phyloP scores from a whole-genome alignment of 64 coral and sea anemone species.

The Porites lutea region DNA sequence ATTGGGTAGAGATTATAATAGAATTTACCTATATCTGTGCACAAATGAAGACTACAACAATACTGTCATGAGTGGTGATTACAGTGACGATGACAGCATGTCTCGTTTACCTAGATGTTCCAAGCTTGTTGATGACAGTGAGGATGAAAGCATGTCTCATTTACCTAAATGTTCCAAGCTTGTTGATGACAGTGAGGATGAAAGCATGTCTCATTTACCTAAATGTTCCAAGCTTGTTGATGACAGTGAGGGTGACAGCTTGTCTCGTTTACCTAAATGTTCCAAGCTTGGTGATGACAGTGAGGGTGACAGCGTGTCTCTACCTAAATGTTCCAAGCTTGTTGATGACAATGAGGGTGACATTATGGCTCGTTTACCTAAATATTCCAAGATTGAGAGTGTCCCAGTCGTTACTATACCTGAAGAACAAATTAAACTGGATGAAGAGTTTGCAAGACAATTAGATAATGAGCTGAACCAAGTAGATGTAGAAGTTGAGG shows the following conservation, averaged over 20 bases:
- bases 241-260: not conserved
- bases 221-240: no score
- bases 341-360: not conserved
- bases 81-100: no score
- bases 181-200: no score
- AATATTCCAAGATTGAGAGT: slow-evolving; percentile 4
- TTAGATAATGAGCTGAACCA: no score
- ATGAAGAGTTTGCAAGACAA: slow-evolving; percentile 24
- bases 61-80: slow-evolving; percentile 4
- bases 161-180: no score
- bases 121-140: no score
- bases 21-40: slow-evolving; percentile 70
- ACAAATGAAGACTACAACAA: slow-evolving; percentile 62
- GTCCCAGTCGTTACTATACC: not conserved
- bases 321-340: no score
- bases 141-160: no score
- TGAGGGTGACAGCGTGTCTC: no score
- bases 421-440: slow-evolving; percentile 12
- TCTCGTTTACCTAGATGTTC: no score
- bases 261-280: not conserved
- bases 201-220: no score
- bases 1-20: slow-evolving; percentile 76
- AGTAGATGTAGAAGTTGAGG: not conserved
- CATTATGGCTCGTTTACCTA: not conserved
- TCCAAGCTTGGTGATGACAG: no score